Evolutionary conservation across 1,140 invertebrate genomes (phyloP).

Genomic region (Drosophila rufa): DNA sequence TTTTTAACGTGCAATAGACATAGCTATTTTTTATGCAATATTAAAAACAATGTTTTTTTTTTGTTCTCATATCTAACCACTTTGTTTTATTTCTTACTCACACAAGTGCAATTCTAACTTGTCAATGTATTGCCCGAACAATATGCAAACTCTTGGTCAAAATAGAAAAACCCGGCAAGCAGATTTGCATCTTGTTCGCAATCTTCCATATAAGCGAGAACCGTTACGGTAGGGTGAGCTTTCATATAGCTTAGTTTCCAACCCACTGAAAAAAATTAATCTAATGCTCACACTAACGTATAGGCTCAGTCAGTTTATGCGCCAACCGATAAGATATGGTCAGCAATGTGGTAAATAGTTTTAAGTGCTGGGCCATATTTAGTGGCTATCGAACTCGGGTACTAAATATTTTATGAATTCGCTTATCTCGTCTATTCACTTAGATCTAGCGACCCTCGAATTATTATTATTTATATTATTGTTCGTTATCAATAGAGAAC

Average conservation of each 20-base stretch:
- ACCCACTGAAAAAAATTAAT: not conserved
- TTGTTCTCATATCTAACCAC: too few relatives aligned
- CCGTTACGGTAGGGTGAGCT: not conserved
- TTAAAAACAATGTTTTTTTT: too few relatives aligned
- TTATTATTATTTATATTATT: not conserved
- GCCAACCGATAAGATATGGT: conserved; percentile 22
- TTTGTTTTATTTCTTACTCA: too few relatives aligned
- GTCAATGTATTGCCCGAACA: too few relatives aligned
- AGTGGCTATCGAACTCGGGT: not conserved
- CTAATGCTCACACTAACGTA: not conserved
- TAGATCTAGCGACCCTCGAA: not conserved
- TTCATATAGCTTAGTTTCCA: not conserved
- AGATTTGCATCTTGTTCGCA: not conserved
- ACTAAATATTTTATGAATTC: not conserved
- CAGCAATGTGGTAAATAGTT: not conserved
- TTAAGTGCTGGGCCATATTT: conserved; percentile 11
- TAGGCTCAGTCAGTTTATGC: not conserved
- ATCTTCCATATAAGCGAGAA: too few relatives aligned
- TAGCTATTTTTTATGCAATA: too few relatives aligned
- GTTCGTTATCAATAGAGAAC: conserved; percentile 3
- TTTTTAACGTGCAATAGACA: too few relatives aligned
- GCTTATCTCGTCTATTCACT: not conserved
- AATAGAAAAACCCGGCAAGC: not conserved
- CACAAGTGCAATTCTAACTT: too few relatives aligned
- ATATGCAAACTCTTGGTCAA: not conserved